A percentile compares a stretch with the other conserved stretches of the same genome.
phyloP scores from a whole-genome alignment of 2,888 invertebrate species.

The Eupithecia exiguata region DNA sequence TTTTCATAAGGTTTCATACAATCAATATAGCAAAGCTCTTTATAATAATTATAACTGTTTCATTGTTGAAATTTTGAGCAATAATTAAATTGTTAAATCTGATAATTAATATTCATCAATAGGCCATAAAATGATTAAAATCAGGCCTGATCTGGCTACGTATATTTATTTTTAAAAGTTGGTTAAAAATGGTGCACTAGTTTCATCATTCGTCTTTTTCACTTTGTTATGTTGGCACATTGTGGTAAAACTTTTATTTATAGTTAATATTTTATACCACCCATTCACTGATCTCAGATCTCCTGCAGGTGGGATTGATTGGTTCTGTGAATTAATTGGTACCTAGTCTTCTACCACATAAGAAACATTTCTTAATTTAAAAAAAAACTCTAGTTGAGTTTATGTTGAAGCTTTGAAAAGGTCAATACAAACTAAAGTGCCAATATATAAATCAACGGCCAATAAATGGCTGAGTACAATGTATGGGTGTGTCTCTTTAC shows the following conservation, averaged over 20 bases:
- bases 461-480: constrained; percentile 16
- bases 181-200: not conserved
- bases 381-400: not conserved
- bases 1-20: constrained; percentile 43
- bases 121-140: not conserved
- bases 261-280: constrained; percentile 20
- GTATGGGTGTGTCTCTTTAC: constrained; percentile 14
- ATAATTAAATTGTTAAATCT: constrained; percentile 32
- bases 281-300: constrained; percentile 18
- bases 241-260: constrained; percentile 44
- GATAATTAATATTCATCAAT: constrained; percentile 16
- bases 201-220: constrained; percentile 23
- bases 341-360: not conserved
- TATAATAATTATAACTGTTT: constrained; percentile 28
- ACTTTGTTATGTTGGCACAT: constrained; percentile 46
- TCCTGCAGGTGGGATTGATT: not conserved
- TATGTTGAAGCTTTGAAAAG: not conserved
- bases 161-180: not conserved
- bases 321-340: not conserved
- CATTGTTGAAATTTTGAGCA: constrained; percentile 33
- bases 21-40: constrained; percentile 25
- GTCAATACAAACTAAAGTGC: constrained; percentile 13
- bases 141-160: not conserved
- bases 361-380: not conserved
- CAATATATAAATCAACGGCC: constrained; percentile 10